Conservation (phyloP, 2,797 vertebrate species). For the Muscicapa comitata region DNA sequence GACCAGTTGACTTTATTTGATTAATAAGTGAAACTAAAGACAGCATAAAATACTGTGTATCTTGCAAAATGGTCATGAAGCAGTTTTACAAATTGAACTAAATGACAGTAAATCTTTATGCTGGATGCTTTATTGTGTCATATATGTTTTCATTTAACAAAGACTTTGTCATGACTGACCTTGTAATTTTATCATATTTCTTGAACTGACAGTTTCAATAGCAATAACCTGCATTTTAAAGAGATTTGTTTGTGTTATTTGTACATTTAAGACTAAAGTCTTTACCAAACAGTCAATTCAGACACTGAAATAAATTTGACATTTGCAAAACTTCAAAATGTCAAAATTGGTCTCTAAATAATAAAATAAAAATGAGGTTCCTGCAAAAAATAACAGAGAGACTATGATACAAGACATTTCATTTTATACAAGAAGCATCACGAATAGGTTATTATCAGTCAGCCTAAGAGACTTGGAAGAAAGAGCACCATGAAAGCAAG, state of each 20-base stretch:
- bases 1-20: background rate
- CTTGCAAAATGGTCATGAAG: background rate
- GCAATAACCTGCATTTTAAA: background rate
- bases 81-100: background rate
- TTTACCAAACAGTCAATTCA: background rate
- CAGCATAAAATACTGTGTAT: background rate
- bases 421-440: background rate
- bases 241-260: background rate
- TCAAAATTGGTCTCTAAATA: background rate
- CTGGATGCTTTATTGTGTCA: background rate
- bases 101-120: background rate
- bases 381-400: background rate
- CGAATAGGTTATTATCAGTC: background rate
- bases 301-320: background rate
- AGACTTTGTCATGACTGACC: background rate
- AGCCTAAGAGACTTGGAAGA: background rate
- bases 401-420: background rate
- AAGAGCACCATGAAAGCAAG: background rate
- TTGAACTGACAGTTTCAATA: background rate
- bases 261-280: background rate
- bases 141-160: slow-evolving; percentile 4
- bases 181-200: background rate
- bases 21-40: background rate
- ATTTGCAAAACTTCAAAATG: background rate
- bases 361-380: background rate